These are phyloP conservation scores for Acleris literana DNA, from an alignment of 2,888 invertebrate genomes.

Conservation along the genomic window DNA sequence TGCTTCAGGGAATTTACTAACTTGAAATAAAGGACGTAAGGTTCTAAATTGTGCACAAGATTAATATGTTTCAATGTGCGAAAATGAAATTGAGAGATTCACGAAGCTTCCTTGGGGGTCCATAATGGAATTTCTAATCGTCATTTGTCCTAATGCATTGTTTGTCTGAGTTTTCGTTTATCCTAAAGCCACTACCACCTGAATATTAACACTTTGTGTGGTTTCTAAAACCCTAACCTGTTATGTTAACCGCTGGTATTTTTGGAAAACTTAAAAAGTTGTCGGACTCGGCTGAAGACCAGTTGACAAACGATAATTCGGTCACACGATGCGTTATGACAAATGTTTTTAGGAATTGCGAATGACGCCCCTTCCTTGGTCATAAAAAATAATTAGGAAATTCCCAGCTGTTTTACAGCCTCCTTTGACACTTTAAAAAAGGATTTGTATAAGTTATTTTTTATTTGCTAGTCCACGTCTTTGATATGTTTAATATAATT, in stretches of 20 bases:
- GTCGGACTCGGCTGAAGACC: no score
- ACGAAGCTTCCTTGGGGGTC: slow-evolving; percentile 32
- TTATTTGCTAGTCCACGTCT: slow-evolving; percentile 82
- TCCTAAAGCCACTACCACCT: no score
- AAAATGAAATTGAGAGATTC: slow-evolving; percentile 29
- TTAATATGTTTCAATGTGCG: slow-evolving; percentile 20
- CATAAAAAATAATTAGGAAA: slow-evolving; percentile 34
- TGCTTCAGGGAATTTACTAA: background rate
- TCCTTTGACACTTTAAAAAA: slow-evolving; percentile 51
- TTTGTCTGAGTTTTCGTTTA: no score
- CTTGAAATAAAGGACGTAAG: background rate
- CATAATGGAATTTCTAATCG: no score
- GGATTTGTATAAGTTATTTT: slow-evolving; percentile 72
- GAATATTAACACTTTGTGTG: no score
- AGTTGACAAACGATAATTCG: no score
- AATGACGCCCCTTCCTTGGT: background rate
- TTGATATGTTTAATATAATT: slow-evolving; percentile 80
- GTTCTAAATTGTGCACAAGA: slow-evolving; percentile 19
- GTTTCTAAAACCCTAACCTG: no score
- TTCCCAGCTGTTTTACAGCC: slow-evolving; percentile 48
- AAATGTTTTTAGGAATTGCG: no score
- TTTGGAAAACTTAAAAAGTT: no score
- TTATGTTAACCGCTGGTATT: no score
- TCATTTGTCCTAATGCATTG: no score
- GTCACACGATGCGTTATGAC: no score